A percentile compares a stretch with the other conserved stretches of the same genome.
Conservation (phyloP, 2,113 vertebrate species). For the Nothocercus nigrocapillus region DNA sequence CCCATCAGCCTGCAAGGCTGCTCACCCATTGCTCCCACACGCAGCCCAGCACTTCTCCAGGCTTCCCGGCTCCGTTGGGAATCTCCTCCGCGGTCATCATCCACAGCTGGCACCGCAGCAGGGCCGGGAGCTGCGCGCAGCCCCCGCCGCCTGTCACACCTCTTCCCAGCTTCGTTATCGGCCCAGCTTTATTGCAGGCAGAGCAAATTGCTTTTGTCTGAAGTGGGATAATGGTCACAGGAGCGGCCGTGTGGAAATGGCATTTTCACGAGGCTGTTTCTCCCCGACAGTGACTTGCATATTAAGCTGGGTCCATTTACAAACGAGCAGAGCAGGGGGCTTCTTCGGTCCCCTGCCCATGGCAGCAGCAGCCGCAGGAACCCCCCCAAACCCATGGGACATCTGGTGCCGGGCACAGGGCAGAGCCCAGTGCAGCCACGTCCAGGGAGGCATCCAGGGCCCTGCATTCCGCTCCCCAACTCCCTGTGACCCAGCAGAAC, state of each 20-base stretch:
- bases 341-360: accelerated
- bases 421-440: too few species aligned
- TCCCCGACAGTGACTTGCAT: constrained; percentile 53
- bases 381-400: too few species aligned
- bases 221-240: constrained; percentile 44
- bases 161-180: constrained; percentile 28
- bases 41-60: not conserved
- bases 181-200: constrained; percentile 47
- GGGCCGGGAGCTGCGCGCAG: not conserved
- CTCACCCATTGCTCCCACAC: not conserved
- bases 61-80: not conserved
- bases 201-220: constrained; percentile 75
- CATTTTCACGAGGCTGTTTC: constrained; percentile 56
- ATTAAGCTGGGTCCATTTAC: constrained; percentile 6
- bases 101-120: not conserved
- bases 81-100: not conserved
- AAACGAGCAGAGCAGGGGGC: not conserved
- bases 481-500: not conserved
- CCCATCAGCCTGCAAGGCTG: not conserved
- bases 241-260: constrained; percentile 48
- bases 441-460: too few species aligned
- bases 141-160: not conserved
- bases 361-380: too few species aligned
- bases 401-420: too few species aligned
- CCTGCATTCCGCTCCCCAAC: not conserved